phyloP scores from a whole-genome alignment of 2,113 vertebrate genomes.

The Micromys minutus region DNA sequence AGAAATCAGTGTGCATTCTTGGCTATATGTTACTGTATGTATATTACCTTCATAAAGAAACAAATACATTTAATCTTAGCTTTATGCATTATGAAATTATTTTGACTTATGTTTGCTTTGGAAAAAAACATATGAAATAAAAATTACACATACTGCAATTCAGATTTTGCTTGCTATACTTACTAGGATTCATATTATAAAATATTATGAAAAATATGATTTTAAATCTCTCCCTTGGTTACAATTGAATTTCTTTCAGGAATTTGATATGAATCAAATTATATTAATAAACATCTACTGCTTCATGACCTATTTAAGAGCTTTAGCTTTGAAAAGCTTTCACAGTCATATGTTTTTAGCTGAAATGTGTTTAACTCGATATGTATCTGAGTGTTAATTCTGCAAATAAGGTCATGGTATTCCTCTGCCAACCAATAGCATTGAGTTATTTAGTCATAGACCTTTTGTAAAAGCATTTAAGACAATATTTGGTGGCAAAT shows the following conservation, averaged over 20 bases:
- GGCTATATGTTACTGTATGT: not conserved
- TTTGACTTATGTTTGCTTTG: not conserved
- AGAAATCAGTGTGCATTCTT: not conserved
- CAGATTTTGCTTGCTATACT: not conserved
- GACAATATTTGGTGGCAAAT: not conserved
- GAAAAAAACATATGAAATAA: not conserved
- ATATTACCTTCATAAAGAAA: not conserved
- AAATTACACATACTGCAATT: not conserved
- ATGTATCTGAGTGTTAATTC: not conserved
- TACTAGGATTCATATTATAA: not conserved
- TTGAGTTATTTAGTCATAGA: not conserved
- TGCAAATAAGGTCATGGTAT: not conserved
- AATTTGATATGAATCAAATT: slow-evolving; percentile 1
- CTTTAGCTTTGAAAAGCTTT: not conserved
- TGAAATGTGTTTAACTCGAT: not conserved
- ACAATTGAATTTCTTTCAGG: not conserved
- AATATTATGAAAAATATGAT: not conserved
- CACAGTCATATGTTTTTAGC: not conserved
- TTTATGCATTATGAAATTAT: not conserved
- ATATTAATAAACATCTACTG: not conserved
- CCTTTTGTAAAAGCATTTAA: not conserved
- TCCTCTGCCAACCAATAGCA: accelerated
- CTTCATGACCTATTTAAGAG: not conserved
- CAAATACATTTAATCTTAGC: not conserved
- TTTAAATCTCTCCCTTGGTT: not conserved